phyloP scores from a whole-genome alignment of 1,140 invertebrate genomes.

The Drosophila serrata region DNA sequence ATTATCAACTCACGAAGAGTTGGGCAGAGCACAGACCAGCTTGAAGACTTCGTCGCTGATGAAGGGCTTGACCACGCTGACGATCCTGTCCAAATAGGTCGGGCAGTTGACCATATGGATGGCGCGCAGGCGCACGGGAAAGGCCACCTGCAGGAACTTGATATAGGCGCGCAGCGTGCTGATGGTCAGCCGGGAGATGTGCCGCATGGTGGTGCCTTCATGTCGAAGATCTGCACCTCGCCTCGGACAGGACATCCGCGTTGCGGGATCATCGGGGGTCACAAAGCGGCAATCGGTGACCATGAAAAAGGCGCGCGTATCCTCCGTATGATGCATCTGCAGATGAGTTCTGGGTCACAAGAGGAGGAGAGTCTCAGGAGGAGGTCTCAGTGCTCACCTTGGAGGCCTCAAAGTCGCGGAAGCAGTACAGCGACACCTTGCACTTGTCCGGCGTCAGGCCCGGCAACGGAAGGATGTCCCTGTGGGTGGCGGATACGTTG shows the following conservation, averaged over 20 bases:
- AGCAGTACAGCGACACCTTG: slow-evolving; percentile 87
- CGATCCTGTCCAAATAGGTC: slow-evolving; percentile 88
- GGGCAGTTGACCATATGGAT: slow-evolving; percentile 90
- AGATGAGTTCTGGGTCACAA: neutral
- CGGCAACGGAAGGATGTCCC: slow-evolving; percentile 88
- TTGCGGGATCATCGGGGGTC: slow-evolving; percentile 86
- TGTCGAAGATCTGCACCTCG: slow-evolving; percentile 90
- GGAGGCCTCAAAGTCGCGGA: slow-evolving; percentile 87
- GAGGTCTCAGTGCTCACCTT: slow-evolving; percentile 55
- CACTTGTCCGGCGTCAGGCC: slow-evolving; percentile 87
- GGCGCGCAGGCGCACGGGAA: slow-evolving; percentile 90
- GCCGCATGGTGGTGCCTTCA: slow-evolving; percentile 87
- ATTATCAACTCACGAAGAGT: neutral
- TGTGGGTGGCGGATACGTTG: slow-evolving; percentile 74
- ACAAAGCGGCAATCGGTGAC: slow-evolving; percentile 88
- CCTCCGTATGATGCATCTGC: slow-evolving; percentile 89
- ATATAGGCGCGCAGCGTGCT: slow-evolving; percentile 86
- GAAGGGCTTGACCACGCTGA: slow-evolving; percentile 88
- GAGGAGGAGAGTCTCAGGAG: too few relatives aligned
- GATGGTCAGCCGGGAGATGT: slow-evolving; percentile 88
- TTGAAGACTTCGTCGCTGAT: slow-evolving; percentile 88
- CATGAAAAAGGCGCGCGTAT: slow-evolving; percentile 89
- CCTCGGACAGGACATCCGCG: slow-evolving; percentile 84
- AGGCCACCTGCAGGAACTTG: slow-evolving; percentile 88
- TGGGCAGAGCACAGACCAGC: slow-evolving; percentile 46